Evolutionary conservation across 2,797 vertebrate genomes (phyloP), one percentile per base, ranked within the genome.

Genomic region (Ispidina lecontei): DNA sequence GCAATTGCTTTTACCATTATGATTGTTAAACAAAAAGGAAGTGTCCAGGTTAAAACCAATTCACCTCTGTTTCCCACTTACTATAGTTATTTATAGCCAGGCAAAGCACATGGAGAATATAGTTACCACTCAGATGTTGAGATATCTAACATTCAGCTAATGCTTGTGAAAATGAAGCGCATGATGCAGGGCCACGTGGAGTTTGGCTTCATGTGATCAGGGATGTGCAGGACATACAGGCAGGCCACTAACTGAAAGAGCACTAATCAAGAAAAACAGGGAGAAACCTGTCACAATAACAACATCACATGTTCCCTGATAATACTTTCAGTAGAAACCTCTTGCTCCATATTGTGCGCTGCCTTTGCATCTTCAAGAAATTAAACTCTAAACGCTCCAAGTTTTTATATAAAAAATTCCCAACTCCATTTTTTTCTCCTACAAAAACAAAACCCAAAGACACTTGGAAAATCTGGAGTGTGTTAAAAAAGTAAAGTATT

Each of bases 11-110:
- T 85, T 74, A 44, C 84, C 35, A 49, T 73, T 63, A 65, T 15
- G n/a, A 80, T 78, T 89, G 92, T 92, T 89, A 83, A 85, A 95
- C 91, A 70, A 37, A 94, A 90, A 90, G 35, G 22, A 90, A 90
- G 81, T 25, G 26, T 46, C 46, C 84, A 89, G 60, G 81, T 87
- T 93, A 84, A 89, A 90, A 70, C 78, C 25, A 74, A 80, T 92
- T 92, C 86, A 94, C 79, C 92, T 91, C 81, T 89, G 72, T 77
- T 93, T 89, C 62, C 58, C 51, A 74, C 84, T 94, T 71, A 86
- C 21, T 37, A 54, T 17, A 71, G 72, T 69, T 87, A 89, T 91
- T 85, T 89, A 80, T 83, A 95, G 51, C 58, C 65, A 79, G 55
- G 52, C 65, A 62, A 92, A 93, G 18, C 20, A 83, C 25, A 39